Evolutionary conservation across 2,113 vertebrate genomes (phyloP), one percentile per base, ranked within the genome.

Genomic region (Crypturellus undulatus): DNA sequence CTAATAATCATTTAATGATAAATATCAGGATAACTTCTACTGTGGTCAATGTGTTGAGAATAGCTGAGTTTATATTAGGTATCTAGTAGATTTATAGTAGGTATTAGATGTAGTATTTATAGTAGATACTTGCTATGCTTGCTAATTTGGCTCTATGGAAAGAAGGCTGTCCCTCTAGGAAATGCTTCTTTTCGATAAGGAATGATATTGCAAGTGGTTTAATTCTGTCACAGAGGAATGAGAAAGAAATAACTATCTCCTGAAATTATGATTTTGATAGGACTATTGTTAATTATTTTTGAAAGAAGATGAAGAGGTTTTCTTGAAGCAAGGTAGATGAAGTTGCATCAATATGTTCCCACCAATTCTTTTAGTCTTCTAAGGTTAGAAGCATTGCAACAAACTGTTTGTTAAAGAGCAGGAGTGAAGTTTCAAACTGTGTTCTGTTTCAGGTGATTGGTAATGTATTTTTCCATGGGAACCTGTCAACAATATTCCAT

Each of bases 401-500:
- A 84, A 82, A 7, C 21, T 84, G 28, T 56, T 83, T 84, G 28
- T 56, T 83, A 77, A 67, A 15, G 22, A 85, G 13, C 11, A 81
- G 78, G 91, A 82, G 15, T 11, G 79, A 81, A 21, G 22, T 85
- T 93, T 84, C 79, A 93, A 96, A 76, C 19, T 69, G 72, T 93
- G 67, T 93, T 98, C 62, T 98, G 28, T 97, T 97, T 84, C 97
- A 99, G 99, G 99, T 99, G 90, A 87, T 99, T 82, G 96, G 98
- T 82, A 99, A 99, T 85, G 97, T 98, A 22, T 97, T 99, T 96
- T 99, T 98, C 91, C 97, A 95, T 54, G 98, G 98, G 88, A 97
- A 90, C 71, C 98, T 99, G 79, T 97, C 98, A 17, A 98, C 94
- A 36, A 36, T 89, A 67, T 95, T 97, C 92, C 99, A 99, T 79